Percentiles rank a stretch among this genome's conserved stretches.
phyloP scores from a whole-genome alignment of 2,797 vertebrate genomes.

The Smutsia gigantea region DNA sequence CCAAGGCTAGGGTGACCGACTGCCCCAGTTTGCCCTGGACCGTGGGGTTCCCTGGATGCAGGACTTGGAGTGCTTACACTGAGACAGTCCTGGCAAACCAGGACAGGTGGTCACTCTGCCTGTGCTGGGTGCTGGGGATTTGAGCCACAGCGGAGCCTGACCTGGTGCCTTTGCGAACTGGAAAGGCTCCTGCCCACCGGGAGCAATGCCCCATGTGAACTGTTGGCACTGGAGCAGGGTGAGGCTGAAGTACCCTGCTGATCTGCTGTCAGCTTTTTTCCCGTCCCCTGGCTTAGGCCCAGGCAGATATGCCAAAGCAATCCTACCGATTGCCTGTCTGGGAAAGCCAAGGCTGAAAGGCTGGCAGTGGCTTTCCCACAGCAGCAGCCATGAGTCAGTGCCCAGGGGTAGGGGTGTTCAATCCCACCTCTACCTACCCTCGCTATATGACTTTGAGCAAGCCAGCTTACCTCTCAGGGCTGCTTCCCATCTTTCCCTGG shows the following conservation, averaged over 20 bases:
- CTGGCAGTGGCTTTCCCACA: slow-evolving; percentile 49
- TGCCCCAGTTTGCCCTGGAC: not conserved
- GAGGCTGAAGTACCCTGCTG: not conserved
- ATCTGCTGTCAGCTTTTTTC: slow-evolving; percentile 49
- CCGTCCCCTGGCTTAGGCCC: slow-evolving; percentile 40
- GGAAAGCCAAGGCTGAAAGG: slow-evolving; percentile 47
- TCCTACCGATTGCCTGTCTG: slow-evolving; percentile 54
- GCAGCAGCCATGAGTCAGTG: slow-evolving; percentile 36
- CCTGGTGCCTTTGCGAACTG: not conserved
- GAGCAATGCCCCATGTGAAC: not conserved
- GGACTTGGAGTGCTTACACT: not conserved
- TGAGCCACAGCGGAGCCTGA: not conserved
- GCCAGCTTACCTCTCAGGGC: not conserved
- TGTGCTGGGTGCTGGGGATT: not conserved
- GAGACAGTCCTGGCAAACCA: not conserved
- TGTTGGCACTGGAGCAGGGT: not conserved
- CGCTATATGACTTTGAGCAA: not conserved
- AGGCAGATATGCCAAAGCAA: not conserved
- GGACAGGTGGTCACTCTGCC: not conserved
- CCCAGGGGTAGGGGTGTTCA: not conserved
- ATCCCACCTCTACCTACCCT: not conserved
- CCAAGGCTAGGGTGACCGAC: not conserved
- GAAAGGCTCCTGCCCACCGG: not conserved
- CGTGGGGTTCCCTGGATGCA: not conserved
- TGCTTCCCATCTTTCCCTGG: not conserved